These are phyloP conservation scores for Bilobella aurantiaca DNA, from an alignment of 1,140 invertebrate genomes.

Conservation along the genomic window DNA sequence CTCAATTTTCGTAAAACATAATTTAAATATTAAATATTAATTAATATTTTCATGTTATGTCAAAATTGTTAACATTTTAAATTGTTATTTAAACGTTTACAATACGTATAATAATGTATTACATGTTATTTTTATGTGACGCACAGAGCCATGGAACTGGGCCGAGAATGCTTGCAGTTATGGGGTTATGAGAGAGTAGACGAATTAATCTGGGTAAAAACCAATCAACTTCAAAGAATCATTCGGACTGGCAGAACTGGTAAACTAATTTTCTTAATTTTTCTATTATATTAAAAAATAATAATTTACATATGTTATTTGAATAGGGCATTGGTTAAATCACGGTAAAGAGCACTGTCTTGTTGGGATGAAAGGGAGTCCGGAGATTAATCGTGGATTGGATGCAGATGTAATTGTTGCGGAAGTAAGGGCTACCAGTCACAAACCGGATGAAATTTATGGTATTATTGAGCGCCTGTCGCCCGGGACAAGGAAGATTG, in stretches of 20 bases:
- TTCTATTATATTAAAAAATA: background rate
- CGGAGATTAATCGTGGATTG: conserved; percentile 78
- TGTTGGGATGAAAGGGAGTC: conserved; percentile 92
- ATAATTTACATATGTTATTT: background rate
- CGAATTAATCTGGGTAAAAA: conserved; percentile 98
- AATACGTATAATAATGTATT: no score
- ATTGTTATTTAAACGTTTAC: no score
- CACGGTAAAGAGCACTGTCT: conserved; percentile 98
- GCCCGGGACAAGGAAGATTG: conserved; percentile 90
- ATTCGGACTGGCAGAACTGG: conserved; percentile 88
- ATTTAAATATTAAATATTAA: no score
- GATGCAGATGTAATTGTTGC: conserved; percentile 98
- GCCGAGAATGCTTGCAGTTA: conserved; percentile 77
- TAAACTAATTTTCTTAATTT: conserved; percentile 14
- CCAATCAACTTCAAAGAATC: conserved; percentile 92
- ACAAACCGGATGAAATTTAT: conserved; percentile 98
- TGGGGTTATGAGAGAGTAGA: conserved; percentile 95
- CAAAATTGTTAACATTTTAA: no score
- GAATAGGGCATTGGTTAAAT: conserved; percentile 81
- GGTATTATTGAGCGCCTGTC: conserved; percentile 77
- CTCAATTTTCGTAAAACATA: no score
- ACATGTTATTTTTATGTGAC: no score
- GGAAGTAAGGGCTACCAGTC: conserved; percentile 91
- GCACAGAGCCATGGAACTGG: conserved; percentile 86
- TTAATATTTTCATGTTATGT: no score